Conservation (phyloP, 1,140 invertebrate species). For the Eulimnadia texana region DNA sequence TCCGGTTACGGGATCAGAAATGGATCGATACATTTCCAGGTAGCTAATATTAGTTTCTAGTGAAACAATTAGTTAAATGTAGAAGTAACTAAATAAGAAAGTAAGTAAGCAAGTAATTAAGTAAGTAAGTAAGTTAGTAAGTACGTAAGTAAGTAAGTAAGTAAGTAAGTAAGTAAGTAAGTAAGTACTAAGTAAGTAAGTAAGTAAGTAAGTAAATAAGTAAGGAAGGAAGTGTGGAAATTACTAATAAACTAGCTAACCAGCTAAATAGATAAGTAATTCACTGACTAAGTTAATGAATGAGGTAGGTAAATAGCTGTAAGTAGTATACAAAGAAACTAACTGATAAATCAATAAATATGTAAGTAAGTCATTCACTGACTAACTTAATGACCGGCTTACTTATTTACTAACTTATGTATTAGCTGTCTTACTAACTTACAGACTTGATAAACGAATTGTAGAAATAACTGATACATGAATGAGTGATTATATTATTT, state of each 20-base stretch:
- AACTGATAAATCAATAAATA: background rate
- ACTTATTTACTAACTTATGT: too few species aligned
- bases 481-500: too few species aligned
- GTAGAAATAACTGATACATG: too few species aligned
- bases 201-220: background rate
- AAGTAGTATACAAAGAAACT: background rate
- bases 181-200: background rate
- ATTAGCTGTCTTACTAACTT: too few species aligned
- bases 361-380: too few species aligned
- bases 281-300: background rate
- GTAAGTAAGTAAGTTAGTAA: background rate
- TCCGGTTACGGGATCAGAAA: constrained; percentile 59
- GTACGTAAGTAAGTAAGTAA: background rate
- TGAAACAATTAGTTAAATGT: background rate
- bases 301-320: background rate
- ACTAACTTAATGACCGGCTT: too few species aligned
- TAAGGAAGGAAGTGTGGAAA: too few species aligned
- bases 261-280: background rate
- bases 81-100: background rate
- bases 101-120: background rate
- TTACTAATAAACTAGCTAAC: background rate
- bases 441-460: too few species aligned
- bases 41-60: constrained; percentile 25
- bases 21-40: constrained; percentile 74
- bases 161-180: background rate